Evolutionary conservation across 2,888 invertebrate genomes (phyloP).

Genomic region (Rhagonycha fulva): DNA sequence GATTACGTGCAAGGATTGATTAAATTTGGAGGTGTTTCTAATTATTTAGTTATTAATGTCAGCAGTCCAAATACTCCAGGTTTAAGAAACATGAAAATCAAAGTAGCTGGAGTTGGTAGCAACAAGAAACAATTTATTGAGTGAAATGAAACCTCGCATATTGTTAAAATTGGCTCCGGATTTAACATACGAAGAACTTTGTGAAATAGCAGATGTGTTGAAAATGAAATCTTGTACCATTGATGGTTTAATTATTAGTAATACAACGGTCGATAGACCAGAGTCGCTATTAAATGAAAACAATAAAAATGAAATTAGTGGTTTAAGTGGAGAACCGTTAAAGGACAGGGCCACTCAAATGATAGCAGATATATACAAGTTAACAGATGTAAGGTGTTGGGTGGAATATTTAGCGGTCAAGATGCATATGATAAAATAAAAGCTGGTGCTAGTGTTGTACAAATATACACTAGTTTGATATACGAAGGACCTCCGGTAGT

Average conservation of each 20-base stretch:
- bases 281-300: constrained; percentile 63
- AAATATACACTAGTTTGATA: constrained; percentile 88
- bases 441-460: constrained; percentile 91
- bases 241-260: constrained; percentile 92
- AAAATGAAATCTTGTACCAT: constrained; percentile 65
- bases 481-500: constrained; percentile 87
- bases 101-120: constrained; percentile 68
- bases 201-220: constrained; percentile 80
- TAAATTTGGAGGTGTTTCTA: constrained; percentile 81
- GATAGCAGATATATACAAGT: constrained; percentile 83
- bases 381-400: constrained; percentile 93
- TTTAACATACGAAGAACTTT: constrained; percentile 72
- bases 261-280: constrained; percentile 85
- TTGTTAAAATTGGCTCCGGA: constrained; percentile 96
- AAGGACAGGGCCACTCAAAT: constrained; percentile 78
- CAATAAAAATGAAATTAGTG: constrained; percentile 73
- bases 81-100: constrained; percentile 79
- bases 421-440: constrained; percentile 95
- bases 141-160: constrained; percentile 69
- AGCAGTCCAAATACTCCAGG: constrained; percentile 98
- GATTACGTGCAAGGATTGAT: constrained; percentile 89
- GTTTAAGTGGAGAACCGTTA: constrained; percentile 93
- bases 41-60: constrained; percentile 96
- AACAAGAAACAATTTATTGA: constrained; percentile 60
- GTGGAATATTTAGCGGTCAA: constrained; percentile 84